These are phyloP conservation scores for Andrena marginata DNA, from an alignment of 2,888 invertebrate species.

Conservation along the genomic window DNA sequence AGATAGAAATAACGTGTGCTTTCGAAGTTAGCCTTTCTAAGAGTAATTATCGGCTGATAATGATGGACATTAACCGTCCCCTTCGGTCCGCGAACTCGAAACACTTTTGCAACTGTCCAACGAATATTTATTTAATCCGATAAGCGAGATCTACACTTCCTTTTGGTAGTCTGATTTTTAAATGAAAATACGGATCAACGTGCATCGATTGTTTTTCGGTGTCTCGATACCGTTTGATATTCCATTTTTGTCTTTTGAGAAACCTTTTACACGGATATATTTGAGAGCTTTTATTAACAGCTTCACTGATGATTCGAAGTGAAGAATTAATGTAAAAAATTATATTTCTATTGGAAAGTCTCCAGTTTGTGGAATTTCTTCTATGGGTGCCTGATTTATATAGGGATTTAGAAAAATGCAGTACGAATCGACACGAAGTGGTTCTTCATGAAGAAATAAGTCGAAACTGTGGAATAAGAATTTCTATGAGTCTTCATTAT, in stretches of 20 bases:
- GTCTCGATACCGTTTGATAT: conserved; percentile 21
- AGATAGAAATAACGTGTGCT: conserved; percentile 77
- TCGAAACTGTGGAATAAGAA: no score
- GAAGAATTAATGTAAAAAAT: background rate
- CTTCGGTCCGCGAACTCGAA: background rate
- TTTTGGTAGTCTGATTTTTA: background rate
- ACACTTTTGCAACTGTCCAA: conserved; percentile 4
- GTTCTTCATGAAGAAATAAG: background rate
- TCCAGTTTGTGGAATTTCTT: background rate
- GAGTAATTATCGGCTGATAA: conserved; percentile 14
- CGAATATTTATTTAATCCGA: background rate
- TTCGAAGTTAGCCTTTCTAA: conserved; percentile 76
- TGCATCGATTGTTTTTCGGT: conserved; percentile 8
- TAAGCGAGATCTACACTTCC: background rate
- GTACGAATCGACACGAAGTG: background rate
- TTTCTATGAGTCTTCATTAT: no score
- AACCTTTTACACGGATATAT: conserved; percentile 9
- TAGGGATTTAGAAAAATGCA: background rate
- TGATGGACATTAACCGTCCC: conserved; percentile 37
- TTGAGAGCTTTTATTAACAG: conserved; percentile 1
- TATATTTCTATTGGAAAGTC: background rate
- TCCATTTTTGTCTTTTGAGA: conserved; percentile 18
- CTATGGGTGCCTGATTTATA: background rate
- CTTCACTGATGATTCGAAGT: background rate
- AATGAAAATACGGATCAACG: background rate